A percentile compares a stretch with the other conserved stretches of the same genome.
Evolutionary conservation across 2,113 vertebrate species (phyloP).

Genomic region (Pollimyrus isidori): DNA sequence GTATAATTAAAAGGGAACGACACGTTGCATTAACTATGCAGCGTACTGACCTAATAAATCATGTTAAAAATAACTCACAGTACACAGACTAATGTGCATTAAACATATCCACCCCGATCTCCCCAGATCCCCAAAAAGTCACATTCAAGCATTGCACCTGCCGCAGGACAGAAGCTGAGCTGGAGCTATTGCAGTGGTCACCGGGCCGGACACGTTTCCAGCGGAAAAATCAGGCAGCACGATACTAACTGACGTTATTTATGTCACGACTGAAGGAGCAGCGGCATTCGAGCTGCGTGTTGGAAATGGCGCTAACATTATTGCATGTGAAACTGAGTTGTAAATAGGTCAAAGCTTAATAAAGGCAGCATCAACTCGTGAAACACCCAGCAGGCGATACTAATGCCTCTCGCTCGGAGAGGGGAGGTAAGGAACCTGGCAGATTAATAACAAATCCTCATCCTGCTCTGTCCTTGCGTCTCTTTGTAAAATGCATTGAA

Average conservation of each 20-base stretch:
- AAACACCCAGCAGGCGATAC: background rate
- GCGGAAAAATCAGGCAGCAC: background rate
- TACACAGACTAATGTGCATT: background rate
- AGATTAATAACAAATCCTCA: background rate
- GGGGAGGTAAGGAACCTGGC: background rate
- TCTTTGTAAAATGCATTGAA: background rate
- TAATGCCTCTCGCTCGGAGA: background rate
- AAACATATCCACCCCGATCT: background rate
- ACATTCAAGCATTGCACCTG: background rate
- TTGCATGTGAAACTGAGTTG: background rate
- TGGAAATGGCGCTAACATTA: background rate
- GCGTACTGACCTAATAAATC: conserved; percentile 15
- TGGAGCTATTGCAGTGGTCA: background rate
- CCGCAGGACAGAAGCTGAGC: background rate
- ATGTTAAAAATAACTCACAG: background rate
- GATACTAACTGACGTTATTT: background rate
- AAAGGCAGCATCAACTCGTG: background rate
- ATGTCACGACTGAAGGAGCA: background rate
- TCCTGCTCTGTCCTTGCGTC: background rate
- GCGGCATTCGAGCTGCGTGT: background rate
- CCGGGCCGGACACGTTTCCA: background rate
- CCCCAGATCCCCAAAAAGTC: background rate
- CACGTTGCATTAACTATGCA: background rate
- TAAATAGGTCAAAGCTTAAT: background rate
- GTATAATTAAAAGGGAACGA: conserved; percentile 8